These are phyloP conservation scores for Ericerus pela DNA, from an alignment of 1,140 invertebrate genomes.

Conservation along the genomic window DNA sequence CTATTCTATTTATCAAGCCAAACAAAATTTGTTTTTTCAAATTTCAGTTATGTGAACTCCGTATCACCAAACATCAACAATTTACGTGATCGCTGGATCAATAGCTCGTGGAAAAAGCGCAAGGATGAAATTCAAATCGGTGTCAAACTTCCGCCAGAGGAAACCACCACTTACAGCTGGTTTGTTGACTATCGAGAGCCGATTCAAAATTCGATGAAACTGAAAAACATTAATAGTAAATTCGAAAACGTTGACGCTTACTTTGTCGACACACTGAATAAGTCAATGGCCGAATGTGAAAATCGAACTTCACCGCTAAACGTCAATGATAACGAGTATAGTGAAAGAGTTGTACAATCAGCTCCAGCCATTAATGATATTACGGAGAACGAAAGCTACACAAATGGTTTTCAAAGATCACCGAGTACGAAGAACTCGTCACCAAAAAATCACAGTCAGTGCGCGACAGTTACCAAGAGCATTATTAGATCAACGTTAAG, in stretches of 20 bases:
- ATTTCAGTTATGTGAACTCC: too few species aligned
- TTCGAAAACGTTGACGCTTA: not conserved
- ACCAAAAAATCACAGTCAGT: not conserved
- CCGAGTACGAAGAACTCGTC: too few species aligned
- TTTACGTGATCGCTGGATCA: too few species aligned
- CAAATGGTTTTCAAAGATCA: not conserved
- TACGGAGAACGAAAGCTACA: too few species aligned
- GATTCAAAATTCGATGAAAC: not conserved
- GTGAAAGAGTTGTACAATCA: not conserved
- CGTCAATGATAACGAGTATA: not conserved
- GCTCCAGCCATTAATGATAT: too few species aligned
- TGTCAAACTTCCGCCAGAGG: too few species aligned
- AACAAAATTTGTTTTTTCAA: too few species aligned
- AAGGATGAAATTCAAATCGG: too few species aligned
- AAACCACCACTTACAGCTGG: too few species aligned
- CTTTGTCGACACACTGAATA: conserved; percentile 2
- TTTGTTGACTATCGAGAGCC: not conserved
- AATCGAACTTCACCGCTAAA: not conserved
- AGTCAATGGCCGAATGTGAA: not conserved
- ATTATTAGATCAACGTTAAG: not conserved
- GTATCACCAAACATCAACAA: too few species aligned
- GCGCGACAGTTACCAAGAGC: not conserved
- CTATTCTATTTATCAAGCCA: too few species aligned
- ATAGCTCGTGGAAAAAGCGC: too few species aligned
- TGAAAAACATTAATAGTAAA: not conserved